These are phyloP conservation scores for Lepidochrysops patricia DNA, from an alignment of 2,888 invertebrate genomes.

Conservation along the genomic window DNA sequence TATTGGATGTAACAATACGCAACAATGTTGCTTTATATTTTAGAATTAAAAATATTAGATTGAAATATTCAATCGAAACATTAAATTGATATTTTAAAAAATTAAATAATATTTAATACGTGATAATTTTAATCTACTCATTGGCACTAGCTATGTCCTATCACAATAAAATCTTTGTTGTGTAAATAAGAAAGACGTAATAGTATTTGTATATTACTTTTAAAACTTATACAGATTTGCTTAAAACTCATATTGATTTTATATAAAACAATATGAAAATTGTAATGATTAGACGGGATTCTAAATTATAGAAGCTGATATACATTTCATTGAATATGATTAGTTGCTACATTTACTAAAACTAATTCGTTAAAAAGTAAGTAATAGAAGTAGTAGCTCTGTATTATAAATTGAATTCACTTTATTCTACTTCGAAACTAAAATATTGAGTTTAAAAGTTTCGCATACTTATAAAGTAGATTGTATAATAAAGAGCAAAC, in stretches of 20 bases:
- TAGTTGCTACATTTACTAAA: not conserved
- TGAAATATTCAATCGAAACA: constrained; percentile 10
- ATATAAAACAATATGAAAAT: not conserved
- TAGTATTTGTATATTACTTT: constrained; percentile 9
- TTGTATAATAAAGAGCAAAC: not conserved
- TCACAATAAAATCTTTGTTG: constrained; percentile 46
- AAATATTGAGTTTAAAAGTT: not conserved
- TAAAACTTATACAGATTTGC: constrained; percentile 8
- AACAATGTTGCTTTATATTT: too few species aligned
- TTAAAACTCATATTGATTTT: not conserved
- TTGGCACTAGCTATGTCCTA: constrained; percentile 66
- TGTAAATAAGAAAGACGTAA: constrained; percentile 9
- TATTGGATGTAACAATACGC: too few species aligned
- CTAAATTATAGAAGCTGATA: constrained; percentile 3
- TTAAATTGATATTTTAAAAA: constrained; percentile 9
- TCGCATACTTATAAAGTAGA: not conserved
- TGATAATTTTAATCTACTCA: constrained; percentile 31
- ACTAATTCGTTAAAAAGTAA: not conserved
- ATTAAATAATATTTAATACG: not conserved
- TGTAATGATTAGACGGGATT: not conserved
- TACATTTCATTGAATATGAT: not conserved
- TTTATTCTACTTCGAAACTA: not conserved
- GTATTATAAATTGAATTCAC: not conserved
- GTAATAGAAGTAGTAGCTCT: not conserved
- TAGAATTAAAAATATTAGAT: not conserved